A percentile compares a stretch with the other conserved stretches of the same genome.
These are phyloP conservation scores for Antennarius striatus DNA, from an alignment of 2,113 vertebrate species.

Conservation along the genomic window DNA sequence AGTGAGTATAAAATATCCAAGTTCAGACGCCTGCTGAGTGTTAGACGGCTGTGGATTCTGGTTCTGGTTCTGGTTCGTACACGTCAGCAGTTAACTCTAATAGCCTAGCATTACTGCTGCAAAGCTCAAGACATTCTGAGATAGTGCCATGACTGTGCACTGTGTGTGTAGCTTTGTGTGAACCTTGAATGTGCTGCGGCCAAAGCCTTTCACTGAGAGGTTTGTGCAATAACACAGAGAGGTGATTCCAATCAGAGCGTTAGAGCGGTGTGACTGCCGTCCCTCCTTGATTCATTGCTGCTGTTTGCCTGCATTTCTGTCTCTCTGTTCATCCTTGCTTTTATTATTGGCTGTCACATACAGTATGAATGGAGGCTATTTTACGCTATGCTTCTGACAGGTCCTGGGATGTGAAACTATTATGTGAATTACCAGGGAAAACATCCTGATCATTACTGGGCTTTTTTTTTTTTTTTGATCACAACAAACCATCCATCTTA, in stretches of 20 bases:
- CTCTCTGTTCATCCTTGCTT: slow-evolving; percentile 20
- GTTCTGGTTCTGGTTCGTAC: slow-evolving; percentile 36
- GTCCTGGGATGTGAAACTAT: slow-evolving; percentile 7
- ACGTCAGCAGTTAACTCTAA: slow-evolving; percentile 57
- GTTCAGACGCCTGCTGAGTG: slow-evolving; percentile 14
- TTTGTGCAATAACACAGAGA: slow-evolving; percentile 30
- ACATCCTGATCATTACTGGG: neutral
- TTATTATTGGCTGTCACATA: slow-evolving; percentile 8
- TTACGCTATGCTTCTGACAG: neutral
- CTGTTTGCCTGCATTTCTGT: slow-evolving; percentile 9
- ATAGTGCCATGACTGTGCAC: slow-evolving; percentile 10
- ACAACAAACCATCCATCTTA: slow-evolving; percentile 14
- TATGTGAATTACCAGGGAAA: neutral
- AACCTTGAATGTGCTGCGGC: slow-evolving; percentile 33
- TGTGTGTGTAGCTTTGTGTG: neutral
- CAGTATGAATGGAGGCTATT: neutral
- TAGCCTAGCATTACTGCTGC: slow-evolving; percentile 28
- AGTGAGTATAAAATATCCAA: slow-evolving; percentile 6
- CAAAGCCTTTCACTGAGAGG: slow-evolving; percentile 20
- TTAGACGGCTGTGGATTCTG: slow-evolving; percentile 30
- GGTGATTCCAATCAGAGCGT: slow-evolving; percentile 26
- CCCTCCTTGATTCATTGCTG: neutral
- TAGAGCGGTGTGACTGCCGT: slow-evolving; percentile 23
- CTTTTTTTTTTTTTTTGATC: slow-evolving; percentile 5
- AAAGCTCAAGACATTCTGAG: slow-evolving; percentile 32